Evolutionary conservation across 2,113 vertebrate genomes (phyloP).

Genomic region (Atlantisia rogersi): DNA sequence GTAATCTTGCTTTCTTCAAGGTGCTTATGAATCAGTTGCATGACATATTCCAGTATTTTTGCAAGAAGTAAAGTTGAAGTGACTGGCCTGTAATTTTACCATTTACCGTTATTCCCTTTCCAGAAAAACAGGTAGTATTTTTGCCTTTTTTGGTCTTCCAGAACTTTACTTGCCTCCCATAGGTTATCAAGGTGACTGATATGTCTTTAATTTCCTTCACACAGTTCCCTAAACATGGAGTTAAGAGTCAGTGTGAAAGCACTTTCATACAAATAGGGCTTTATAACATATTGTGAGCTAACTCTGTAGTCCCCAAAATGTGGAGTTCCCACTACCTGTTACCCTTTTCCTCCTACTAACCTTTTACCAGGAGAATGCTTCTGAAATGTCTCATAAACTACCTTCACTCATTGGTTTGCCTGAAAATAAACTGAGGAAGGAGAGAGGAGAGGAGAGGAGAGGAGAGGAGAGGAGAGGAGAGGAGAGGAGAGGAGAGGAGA

Average conservation of each 20-base stretch:
- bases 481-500: too few relatives aligned
- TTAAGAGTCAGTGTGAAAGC: background rate
- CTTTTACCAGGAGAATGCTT: background rate
- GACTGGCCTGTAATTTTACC: background rate
- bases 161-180: background rate
- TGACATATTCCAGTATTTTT: background rate
- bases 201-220: background rate
- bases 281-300: background rate
- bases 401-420: background rate
- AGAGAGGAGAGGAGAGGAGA: too few relatives aligned
- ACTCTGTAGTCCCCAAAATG: background rate
- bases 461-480: too few relatives aligned
- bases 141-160: background rate
- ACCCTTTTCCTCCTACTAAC: background rate
- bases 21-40: background rate
- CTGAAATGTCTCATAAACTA: background rate
- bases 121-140: background rate
- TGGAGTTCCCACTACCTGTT: background rate
- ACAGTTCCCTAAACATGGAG: background rate
- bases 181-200: background rate
- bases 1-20: background rate
- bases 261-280: background rate
- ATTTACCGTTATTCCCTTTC: background rate
- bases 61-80: background rate
- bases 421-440: background rate